phyloP scores from a whole-genome alignment of 2,888 invertebrate species.

The Pherbina coryleti region DNA sequence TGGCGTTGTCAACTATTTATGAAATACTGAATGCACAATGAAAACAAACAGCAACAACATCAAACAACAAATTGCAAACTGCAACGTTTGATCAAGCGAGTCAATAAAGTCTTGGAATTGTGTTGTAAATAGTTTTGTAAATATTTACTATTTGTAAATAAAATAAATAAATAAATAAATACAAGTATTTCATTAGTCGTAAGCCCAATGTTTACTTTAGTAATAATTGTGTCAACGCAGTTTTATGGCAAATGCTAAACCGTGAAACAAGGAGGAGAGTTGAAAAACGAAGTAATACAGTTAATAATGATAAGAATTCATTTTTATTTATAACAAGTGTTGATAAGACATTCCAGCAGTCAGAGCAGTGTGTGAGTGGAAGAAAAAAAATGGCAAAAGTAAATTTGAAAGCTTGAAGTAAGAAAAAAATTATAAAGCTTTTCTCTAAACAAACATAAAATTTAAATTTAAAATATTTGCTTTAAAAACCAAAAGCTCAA shows the following conservation, averaged over 20 bases:
- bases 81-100: not conserved
- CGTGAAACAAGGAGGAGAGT: not conserved
- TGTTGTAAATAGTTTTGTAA: not conserved
- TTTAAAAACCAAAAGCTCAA: too few relatives aligned
- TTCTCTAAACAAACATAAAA: not conserved
- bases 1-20: not conserved
- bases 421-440: too few relatives aligned
- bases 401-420: not conserved
- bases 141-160: not conserved
- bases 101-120: not conserved
- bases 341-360: not conserved
- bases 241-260: not conserved
- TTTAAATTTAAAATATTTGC: not conserved
- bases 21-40: not conserved
- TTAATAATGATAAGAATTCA: not conserved
- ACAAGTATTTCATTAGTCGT: too few relatives aligned
- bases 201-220: too few relatives aligned
- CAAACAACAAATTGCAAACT: not conserved
- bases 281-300: not conserved
- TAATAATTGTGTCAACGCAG: not conserved
- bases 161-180: too few relatives aligned
- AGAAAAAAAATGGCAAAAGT: not conserved
- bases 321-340: not conserved
- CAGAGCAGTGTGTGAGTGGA: not conserved
- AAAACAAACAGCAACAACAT: too few relatives aligned